Percentiles rank a stretch among this genome's conserved stretches.
phyloP scores from a whole-genome alignment of 64 coral and sea anemone species.

The Stichodactyla mertensii region DNA sequence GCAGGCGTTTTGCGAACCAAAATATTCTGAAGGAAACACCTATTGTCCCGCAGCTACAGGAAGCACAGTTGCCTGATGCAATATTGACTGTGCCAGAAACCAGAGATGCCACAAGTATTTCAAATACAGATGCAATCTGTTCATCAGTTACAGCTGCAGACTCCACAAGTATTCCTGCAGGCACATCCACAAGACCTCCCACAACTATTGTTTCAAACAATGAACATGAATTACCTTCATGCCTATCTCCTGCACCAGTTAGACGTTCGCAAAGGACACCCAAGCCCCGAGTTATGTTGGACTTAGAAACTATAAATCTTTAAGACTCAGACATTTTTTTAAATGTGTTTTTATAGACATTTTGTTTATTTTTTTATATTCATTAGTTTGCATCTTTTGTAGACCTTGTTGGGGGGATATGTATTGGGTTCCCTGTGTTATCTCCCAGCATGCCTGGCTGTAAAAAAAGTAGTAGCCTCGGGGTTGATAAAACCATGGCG shows the following conservation, averaged over 20 bases:
- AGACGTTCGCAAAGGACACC: conserved; percentile 3
- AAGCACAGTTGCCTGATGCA: background rate
- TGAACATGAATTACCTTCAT: background rate
- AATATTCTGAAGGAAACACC: background rate
- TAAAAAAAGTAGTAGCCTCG: no score
- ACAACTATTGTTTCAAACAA: background rate
- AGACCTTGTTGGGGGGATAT: conserved; percentile 9
- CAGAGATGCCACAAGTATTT: background rate
- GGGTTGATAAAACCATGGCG: no score
- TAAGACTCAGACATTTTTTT: background rate
- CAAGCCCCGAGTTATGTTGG: background rate
- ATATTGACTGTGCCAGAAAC: background rate
- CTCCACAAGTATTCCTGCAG: background rate
- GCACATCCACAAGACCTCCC: background rate
- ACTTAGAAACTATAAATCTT: background rate
- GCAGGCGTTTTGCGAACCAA: no score
- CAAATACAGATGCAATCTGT: background rate
- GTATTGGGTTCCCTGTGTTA: conserved; percentile 15
- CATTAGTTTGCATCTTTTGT: background rate
- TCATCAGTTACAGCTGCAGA: background rate
- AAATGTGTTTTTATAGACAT: no score
- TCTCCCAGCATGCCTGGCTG: no score
- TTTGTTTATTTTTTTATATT: no score
- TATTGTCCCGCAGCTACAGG: background rate
- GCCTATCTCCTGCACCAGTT: background rate